These are phyloP conservation scores for Microcebus tavaratra DNA, from an alignment of 2,113 vertebrate species.

Conservation along the genomic window DNA sequence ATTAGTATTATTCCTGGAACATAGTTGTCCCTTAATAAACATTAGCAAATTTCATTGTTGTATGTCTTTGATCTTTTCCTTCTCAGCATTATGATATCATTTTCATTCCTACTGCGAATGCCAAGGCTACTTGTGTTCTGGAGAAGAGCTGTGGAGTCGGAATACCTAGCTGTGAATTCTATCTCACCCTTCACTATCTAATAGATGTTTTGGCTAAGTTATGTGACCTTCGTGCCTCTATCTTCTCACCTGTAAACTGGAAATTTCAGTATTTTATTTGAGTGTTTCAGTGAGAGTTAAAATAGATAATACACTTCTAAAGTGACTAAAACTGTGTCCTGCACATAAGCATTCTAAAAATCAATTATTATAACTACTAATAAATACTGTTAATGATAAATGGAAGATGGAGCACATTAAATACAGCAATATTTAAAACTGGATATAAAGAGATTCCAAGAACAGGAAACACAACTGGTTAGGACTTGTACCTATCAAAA, in stretches of 20 bases:
- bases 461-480: background rate
- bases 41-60: background rate
- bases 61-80: background rate
- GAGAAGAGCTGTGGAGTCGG: background rate
- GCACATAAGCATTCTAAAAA: background rate
- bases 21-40: constrained; percentile 1
- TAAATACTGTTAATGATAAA: constrained; percentile 13
- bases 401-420: background rate
- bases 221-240: background rate
- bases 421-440: background rate
- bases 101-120: constrained; percentile 23
- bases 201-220: background rate
- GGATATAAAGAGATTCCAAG: background rate
- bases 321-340: background rate
- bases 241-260: constrained; percentile 25
- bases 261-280: background rate
- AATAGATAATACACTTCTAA: background rate
- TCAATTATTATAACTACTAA: background rate
- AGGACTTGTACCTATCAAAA: background rate
- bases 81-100: background rate
- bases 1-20: background rate
- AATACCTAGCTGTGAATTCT: constrained; percentile 10
- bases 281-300: background rate
- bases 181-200: background rate
- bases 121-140: background rate